Evolutionary conservation across 2,888 invertebrate species (phyloP).

Genomic region (Machimus atricapillus): DNA sequence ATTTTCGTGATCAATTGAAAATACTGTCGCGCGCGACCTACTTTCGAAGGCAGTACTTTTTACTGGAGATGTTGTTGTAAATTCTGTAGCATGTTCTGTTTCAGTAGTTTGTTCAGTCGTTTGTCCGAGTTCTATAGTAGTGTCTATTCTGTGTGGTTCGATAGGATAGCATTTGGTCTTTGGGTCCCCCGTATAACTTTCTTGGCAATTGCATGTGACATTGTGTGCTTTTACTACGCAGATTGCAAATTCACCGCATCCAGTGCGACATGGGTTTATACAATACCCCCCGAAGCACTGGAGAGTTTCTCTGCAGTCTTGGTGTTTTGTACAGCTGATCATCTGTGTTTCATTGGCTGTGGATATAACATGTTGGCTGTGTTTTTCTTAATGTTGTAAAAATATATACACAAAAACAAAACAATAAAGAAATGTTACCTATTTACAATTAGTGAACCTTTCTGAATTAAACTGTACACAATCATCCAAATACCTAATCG

Average conservation of each 20-base stretch:
- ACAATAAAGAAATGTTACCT: constrained; percentile 14
- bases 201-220: constrained; percentile 77
- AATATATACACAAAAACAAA: constrained; percentile 27
- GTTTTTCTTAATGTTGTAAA: constrained; percentile 39
- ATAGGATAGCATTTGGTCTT: constrained; percentile 62
- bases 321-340: constrained; percentile 60
- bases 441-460: constrained; percentile 16
- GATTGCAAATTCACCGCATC: constrained; percentile 58
- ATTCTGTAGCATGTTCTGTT: neutral
- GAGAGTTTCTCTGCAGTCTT: constrained; percentile 61
- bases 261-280: constrained; percentile 59
- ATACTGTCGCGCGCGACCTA: neutral
- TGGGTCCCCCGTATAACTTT: constrained; percentile 83
- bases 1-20: neutral
- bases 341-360: constrained; percentile 49
- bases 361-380: constrained; percentile 45
- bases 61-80: neutral
- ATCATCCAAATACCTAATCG: neutral
- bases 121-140: neutral
- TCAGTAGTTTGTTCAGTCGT: neutral
- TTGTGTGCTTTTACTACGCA: constrained; percentile 60
- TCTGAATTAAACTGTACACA: constrained; percentile 20
- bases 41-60: neutral
- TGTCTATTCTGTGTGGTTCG: constrained; percentile 56
- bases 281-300: constrained; percentile 60